Base-by-base conservation (phyloP, 2,888 invertebrate genomes). In the Galeruca laticollis region DNA sequence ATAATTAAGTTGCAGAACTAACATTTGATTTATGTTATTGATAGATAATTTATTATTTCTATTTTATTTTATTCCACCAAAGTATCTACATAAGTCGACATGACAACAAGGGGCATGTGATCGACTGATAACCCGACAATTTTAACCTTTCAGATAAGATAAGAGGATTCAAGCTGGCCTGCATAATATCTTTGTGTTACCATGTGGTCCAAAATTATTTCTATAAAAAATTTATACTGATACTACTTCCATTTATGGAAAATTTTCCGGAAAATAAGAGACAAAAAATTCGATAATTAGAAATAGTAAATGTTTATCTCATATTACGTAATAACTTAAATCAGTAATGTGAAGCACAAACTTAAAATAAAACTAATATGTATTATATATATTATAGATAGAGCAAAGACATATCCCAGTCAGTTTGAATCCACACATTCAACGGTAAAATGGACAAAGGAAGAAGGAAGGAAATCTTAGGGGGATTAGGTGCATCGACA, bases 51-150 rank as follows among this genome's bases (percentile, higher is more conserved):
- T n/a, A n/a, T 35, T 33, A 57, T n/a, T n/a, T 11, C 10, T 57
- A 35, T 18, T 57, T 57, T 57, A 33, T n/a, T 35, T 35, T 35
- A 35, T 33, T 18, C 15, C 11, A 56, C 5, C 10, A 1, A 57
- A 35, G 3, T 15, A 57, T 57, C 56, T 26, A 57, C 18, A 35
- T n/a, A 47, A 15, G 56, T 57, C 35, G 67, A 73, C 78, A 77
- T 81, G 82, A 81, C 82, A 82, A 83, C 81, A 76, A 74, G 76
- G 80, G 78, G 73, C 80, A 79, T 80, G 79, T 78, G 82, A 82
- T 82, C 80, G 77, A 77, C 73, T 76, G 81, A 82, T 82, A 82
- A 82, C 82, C 81, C 81, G 76, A 74, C 76, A 69, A 75, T 79
- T 79, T 77, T 76, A 79, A 79, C 78, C 71, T 76, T 77, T 72